Evolutionary conservation across 2,113 vertebrate genomes (phyloP).

Genomic region (Eolophus roseicapilla): DNA sequence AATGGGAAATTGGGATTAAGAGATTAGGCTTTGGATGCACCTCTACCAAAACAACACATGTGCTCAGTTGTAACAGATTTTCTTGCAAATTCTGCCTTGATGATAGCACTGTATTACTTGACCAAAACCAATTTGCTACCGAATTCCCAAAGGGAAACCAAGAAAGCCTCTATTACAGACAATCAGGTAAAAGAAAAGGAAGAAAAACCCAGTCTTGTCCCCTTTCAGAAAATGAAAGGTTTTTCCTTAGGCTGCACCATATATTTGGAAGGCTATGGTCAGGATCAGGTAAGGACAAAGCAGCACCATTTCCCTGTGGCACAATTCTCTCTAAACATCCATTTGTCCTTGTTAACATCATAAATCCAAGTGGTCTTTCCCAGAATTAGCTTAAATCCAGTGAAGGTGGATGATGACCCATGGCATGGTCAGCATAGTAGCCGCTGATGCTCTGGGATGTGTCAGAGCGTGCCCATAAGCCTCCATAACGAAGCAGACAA

Average conservation of each 20-base stretch:
- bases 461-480: not conserved
- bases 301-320: not conserved
- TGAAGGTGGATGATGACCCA: not conserved
- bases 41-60: not conserved
- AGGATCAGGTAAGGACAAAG: not conserved
- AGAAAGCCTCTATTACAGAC: not conserved
- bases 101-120: not conserved
- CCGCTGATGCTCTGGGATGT: not conserved
- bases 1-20: not conserved
- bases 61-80: not conserved
- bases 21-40: not conserved
- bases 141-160: not conserved
- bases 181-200: not conserved
- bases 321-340: not conserved
- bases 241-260: not conserved
- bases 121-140: not conserved
- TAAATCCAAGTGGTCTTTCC: not conserved
- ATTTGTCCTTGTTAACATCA: not conserved
- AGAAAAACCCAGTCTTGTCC: not conserved
- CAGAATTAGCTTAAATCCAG: not conserved
- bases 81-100: not conserved
- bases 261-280: not conserved
- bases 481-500: not conserved
- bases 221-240: not conserved
- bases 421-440: fast-evolving